Evolutionary conservation across 2,888 invertebrate species (phyloP).

Genomic region (Drosophila demipolita): DNA sequence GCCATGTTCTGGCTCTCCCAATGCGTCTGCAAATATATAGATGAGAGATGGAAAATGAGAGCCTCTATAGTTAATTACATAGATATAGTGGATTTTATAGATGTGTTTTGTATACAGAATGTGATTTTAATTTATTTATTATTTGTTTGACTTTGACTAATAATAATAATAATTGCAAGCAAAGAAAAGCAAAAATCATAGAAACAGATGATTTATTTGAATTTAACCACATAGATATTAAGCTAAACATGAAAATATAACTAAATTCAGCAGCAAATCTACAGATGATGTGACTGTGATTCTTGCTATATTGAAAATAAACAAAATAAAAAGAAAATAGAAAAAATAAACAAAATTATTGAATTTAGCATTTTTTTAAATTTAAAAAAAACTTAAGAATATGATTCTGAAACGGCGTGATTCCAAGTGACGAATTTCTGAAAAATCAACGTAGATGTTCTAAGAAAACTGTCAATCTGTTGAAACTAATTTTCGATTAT

Average conservation of each 20-base stretch:
- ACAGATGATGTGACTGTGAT: conserved; percentile 59
- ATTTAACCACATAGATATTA: conserved; percentile 14
- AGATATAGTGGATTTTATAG: conserved; percentile 12
- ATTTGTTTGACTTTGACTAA: not conserved
- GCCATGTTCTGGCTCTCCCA: conserved; percentile 72
- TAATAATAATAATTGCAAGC: conserved; percentile 19
- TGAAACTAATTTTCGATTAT: not conserved
- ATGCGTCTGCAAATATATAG: conserved; percentile 80
- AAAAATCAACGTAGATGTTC: conserved; percentile 11
- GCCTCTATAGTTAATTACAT: conserved; percentile 21
- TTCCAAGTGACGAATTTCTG: conserved; percentile 9
- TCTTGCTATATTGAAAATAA: conserved; percentile 65
- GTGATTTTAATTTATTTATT: conserved; percentile 23
- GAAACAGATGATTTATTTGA: conserved; percentile 32
- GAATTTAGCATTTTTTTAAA: conserved; percentile 1
- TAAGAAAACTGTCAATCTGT: conserved; percentile 5
- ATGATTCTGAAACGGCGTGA: conserved; percentile 2
- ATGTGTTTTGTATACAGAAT: conserved; percentile 16
- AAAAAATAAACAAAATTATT: conserved; percentile 33
- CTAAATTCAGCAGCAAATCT: conserved; percentile 42
- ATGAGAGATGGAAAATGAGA: conserved; percentile 64
- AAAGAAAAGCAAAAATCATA: conserved; percentile 6
- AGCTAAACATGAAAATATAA: conserved; percentile 13
- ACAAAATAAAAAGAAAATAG: conserved; percentile 40
- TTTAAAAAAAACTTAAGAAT: conserved; percentile 9